Evolutionary conservation across 1,140 invertebrate genomes (phyloP), one percentile per base, ranked within the genome.

Genomic region (Cyclargus thomasi): DNA sequence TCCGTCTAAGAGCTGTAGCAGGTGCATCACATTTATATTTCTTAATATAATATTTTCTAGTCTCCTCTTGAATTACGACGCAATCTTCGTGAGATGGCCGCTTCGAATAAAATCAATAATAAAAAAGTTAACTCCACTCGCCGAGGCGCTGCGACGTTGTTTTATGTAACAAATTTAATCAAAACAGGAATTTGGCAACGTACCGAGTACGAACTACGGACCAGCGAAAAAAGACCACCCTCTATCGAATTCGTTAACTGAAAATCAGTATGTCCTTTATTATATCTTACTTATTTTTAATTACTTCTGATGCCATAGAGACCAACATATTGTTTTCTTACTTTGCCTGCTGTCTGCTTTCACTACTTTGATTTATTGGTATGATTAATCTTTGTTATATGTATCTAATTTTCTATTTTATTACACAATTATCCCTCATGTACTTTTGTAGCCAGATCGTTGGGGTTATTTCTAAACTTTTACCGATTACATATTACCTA

Each of bases 161-260:
- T 59, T 59, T 59, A 59, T 21, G 55, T 59, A 59, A 59, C 55
- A 59, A 59, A 59, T 59, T 59, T 59, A 59, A 59, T 59, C 55
- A 59, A 59, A 59, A 59, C 55, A 59, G 55, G 55, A 59, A 22
- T 59, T 59, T 59, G 55, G 55, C 55, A 59, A 7, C 18, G 55
- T 59, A 59, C 55, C 18, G 55, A 59, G 11, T 47, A 29, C 29
- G 5, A 8, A 0, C 29, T 29, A 6, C n/a, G n/a, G n/a, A n/a
- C n/a, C n/a, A n/a, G n/a, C n/a, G 29, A 29, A 8, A 7, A 47
- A 11, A 11, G 39, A 47, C 39, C 14, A 8, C 8, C 39, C 39
- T 47, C 39, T 16, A 11, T 8, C 39, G 39, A 47, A 47, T 47
- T 11, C 14, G 14, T 47, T 47, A 8, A 47, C 39, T 47, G 39